Evolutionary conservation across 2,888 invertebrate species (phyloP), one percentile per base, ranked within the genome.

Genomic region (Diarsia dahlii): DNA sequence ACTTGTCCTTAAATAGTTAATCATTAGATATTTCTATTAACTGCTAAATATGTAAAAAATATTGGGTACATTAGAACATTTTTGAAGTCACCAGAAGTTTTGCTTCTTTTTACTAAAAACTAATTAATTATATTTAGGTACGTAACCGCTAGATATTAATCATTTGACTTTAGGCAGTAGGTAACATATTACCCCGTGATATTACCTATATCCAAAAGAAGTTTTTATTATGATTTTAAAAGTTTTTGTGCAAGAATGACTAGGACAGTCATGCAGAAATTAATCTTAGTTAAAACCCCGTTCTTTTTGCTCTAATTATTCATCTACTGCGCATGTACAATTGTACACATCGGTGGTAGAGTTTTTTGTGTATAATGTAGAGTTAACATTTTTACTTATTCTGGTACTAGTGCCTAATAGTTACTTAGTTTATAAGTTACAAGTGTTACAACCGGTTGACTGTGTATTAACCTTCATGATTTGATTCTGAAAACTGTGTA

Each of bases 351-450:
- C 1, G 0, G 12, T 48, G 0, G 9, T 50, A 20, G 18, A 6
- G 12, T 48, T 76, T 76, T 62, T 70, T 79, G 71, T 58, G 58
- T 58, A 58, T 34, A 54, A 45, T 5, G n/a, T 45, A 45, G 8
- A n/a, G 3, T 62, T 34, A 62, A 20, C 4, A 0, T 45, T 50
- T 67, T 58, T 50, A 60, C 52, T n/a, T 50, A 60, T 62, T n/a
- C 9, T 9, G 48, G 18, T 2, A 13, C 12, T 39, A 23, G 48
- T 13, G 48, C 48, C 13, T 48, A 13, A 48, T 48, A 13, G 28
- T 45, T n/a, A n/a, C n/a, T n/a, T n/a, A 18, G 15, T 48, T 28
- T 46, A 69, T 15, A 3, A 63, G 12, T 10, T 13, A 58, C 45
- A 67, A 67, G 10, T 2, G 20, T 13, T 0, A 39, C 39, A 39